Conservation (phyloP, 2,113 vertebrate species). For the Carassius gibelio region DNA sequence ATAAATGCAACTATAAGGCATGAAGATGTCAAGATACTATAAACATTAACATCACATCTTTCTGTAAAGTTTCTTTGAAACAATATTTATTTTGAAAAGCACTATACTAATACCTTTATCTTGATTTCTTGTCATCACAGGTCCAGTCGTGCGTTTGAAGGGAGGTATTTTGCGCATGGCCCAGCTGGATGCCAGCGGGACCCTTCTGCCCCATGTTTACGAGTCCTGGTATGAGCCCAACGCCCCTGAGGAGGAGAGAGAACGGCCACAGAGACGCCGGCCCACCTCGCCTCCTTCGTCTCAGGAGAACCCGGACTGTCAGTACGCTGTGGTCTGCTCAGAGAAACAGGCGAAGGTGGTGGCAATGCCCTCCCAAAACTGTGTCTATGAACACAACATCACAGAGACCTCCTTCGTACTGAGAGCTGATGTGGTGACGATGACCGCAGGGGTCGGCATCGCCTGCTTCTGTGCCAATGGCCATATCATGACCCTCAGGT, state of each 20-base stretch:
- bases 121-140: constrained; percentile 67
- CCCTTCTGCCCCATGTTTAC: constrained; percentile 83
- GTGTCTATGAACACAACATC: constrained; percentile 93
- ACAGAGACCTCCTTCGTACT: constrained; percentile 96
- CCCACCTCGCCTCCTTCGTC: constrained; percentile 88
- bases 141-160: constrained; percentile 87
- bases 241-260: constrained; percentile 86
- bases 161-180: constrained; percentile 92
- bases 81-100: no score
- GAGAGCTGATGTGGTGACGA: constrained; percentile 88
- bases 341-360: constrained; percentile 98
- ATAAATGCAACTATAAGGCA: neutral
- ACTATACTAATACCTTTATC: neutral
- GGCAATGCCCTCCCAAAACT: constrained; percentile 90
- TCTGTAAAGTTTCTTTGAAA: no score
- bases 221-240: constrained; percentile 92
- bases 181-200: constrained; percentile 85
- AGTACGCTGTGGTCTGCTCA: constrained; percentile 93
- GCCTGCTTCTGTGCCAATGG: constrained; percentile 98
- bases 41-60: no score
- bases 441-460: constrained; percentile 87
- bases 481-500: constrained; percentile 98
- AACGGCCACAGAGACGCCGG: constrained; percentile 82
- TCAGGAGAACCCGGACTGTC: constrained; percentile 89
- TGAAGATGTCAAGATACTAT: neutral